phyloP scores from a whole-genome alignment of 1,140 invertebrate species.

The Drosophila rufa region DNA sequence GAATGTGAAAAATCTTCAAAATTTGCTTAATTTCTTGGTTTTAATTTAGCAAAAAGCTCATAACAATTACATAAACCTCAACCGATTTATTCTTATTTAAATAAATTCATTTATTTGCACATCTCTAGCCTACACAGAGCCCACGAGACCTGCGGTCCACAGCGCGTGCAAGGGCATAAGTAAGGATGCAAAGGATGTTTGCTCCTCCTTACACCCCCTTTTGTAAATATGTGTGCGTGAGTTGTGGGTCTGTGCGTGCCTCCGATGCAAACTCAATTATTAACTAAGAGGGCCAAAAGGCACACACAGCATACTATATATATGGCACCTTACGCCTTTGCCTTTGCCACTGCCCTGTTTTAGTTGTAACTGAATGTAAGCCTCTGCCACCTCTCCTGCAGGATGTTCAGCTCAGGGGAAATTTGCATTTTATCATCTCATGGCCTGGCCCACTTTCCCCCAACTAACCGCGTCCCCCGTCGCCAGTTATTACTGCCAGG shows the following conservation, averaged over 20 bases:
- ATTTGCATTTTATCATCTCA: conserved; percentile 81
- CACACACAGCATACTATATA: conserved; percentile 36
- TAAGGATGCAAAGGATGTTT: conserved; percentile 48
- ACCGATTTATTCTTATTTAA: neutral
- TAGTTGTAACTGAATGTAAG: conserved; percentile 58
- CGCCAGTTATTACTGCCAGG: conserved; percentile 47
- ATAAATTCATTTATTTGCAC: neutral
- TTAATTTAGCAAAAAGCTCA: no score
- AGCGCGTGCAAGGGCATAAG: conserved; percentile 64
- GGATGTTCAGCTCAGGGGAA: conserved; percentile 65
- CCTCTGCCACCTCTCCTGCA: neutral
- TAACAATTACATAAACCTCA: neutral
- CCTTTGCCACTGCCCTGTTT: conserved; percentile 36
- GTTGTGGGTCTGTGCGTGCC: conserved; percentile 62
- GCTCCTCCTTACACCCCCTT: conserved; percentile 6
- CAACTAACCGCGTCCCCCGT: conserved; percentile 24
- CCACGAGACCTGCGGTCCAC: conserved; percentile 22
- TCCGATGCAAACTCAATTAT: conserved; percentile 80
- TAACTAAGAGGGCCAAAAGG: conserved; percentile 67
- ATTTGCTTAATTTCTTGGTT: no score
- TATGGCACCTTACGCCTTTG: conserved; percentile 49
- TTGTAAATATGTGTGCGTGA: conserved; percentile 32
- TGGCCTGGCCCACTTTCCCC: conserved; percentile 25
- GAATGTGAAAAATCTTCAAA: no score
- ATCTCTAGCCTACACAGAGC: conserved; percentile 15